phyloP scores from a whole-genome alignment of 2,797 vertebrate genomes.

The Tenualosa thibaudeaui region DNA sequence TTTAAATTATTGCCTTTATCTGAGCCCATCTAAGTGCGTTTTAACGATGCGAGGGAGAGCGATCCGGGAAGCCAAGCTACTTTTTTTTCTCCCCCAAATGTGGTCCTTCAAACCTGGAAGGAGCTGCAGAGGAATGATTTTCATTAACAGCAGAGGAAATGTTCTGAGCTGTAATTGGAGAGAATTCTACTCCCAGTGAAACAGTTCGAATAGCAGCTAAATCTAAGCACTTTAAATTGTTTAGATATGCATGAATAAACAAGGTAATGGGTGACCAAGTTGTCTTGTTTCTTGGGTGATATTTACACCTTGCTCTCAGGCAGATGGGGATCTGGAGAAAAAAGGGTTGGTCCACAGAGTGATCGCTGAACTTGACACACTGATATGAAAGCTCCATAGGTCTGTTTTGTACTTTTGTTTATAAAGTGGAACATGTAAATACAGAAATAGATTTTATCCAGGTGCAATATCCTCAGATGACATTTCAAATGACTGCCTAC shows the following conservation, averaged over 20 bases:
- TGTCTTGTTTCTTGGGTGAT: too few species aligned
- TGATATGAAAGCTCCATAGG: too few species aligned
- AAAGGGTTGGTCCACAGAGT: too few species aligned
- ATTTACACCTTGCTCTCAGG: too few species aligned
- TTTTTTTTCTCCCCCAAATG: background rate
- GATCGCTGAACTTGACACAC: too few species aligned
- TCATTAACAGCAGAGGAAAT: background rate
- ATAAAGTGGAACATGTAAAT: too few species aligned
- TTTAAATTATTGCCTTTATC: slow-evolving; percentile 15
- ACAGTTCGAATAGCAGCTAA: background rate
- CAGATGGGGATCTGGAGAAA: too few species aligned
- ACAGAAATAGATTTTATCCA: too few species aligned
- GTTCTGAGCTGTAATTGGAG: background rate
- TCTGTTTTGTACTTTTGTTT: too few species aligned
- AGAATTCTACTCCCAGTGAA: background rate
- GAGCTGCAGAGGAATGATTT: background rate
- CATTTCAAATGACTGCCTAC: too few species aligned
- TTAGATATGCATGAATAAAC: background rate
- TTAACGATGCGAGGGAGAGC: slow-evolving; percentile 8
- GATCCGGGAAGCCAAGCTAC: background rate
- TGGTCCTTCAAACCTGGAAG: background rate
- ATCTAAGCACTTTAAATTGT: background rate
- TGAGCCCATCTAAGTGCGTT: slow-evolving; percentile 18
- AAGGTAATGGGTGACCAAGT: too few species aligned
- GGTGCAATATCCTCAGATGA: too few species aligned